A percentile compares a stretch with the other conserved stretches of the same genome.
Evolutionary conservation across 2,797 vertebrate genomes (phyloP).

Genomic region (Lithobates sylvaticus): DNA sequence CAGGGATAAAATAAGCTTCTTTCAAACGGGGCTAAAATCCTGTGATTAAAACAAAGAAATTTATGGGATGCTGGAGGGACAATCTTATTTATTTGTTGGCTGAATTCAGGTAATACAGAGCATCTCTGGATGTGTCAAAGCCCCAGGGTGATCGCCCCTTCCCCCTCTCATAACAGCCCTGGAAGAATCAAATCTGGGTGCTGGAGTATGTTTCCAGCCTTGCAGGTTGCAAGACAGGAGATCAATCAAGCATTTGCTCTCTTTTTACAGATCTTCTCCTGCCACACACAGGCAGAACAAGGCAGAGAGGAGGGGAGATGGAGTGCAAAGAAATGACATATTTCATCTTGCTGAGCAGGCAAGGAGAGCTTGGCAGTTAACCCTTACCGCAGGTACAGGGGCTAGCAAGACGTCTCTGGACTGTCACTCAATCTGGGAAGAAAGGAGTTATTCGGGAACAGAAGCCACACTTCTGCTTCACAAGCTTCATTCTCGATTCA

Average conservation of each 20-base stretch:
- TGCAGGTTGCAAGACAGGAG: slow-evolving; percentile 61
- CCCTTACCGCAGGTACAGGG: slow-evolving; percentile 29
- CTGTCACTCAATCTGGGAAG: slow-evolving; percentile 17
- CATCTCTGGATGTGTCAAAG: slow-evolving; percentile 25
- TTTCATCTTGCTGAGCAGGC: slow-evolving; percentile 59
- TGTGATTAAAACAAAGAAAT: slow-evolving; percentile 19
- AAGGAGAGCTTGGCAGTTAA: slow-evolving; percentile 56
- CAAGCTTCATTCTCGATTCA: not conserved
- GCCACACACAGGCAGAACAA: slow-evolving; percentile 63
- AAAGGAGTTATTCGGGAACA: slow-evolving; percentile 17
- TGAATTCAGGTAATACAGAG: slow-evolving; percentile 15
- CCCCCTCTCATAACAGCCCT: slow-evolving; percentile 51
- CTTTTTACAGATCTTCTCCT: slow-evolving; percentile 61
- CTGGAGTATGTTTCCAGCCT: slow-evolving; percentile 58
- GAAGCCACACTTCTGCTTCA: slow-evolving; percentile 7
- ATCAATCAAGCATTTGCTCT: slow-evolving; percentile 64
- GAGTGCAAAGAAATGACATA: slow-evolving; percentile 58
- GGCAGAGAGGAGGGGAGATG: slow-evolving; percentile 56
- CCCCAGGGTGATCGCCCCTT: slow-evolving; percentile 33
- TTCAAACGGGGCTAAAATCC: not conserved
- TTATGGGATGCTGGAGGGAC: slow-evolving; percentile 1
- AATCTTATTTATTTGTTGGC: slow-evolving; percentile 18
- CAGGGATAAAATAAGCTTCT: not conserved
- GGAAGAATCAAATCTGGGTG: slow-evolving; percentile 61
- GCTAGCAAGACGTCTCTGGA: slow-evolving; percentile 14